Conservation (phyloP, 2,888 invertebrate species). For the Trachelus iudaicus region DNA sequence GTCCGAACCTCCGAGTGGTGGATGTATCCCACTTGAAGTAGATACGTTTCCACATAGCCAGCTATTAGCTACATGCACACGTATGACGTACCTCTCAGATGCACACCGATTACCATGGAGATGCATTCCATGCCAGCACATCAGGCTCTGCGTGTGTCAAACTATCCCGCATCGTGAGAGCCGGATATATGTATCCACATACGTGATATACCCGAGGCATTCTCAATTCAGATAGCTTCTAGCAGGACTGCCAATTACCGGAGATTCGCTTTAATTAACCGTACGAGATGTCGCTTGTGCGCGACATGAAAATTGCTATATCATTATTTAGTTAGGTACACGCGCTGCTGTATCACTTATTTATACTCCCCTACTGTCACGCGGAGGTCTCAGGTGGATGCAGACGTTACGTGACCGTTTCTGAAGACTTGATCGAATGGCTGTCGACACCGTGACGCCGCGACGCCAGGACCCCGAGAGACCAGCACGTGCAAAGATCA, state of each 20-base stretch:
- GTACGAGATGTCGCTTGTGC: background rate
- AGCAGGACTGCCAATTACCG: background rate
- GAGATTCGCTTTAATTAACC: background rate
- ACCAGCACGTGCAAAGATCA: background rate
- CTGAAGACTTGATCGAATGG: background rate
- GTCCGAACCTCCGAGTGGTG: conserved; percentile 26
- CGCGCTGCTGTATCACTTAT: background rate
- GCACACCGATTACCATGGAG: background rate
- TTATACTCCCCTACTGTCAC: background rate
- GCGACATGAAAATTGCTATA: background rate
- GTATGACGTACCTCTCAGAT: background rate
- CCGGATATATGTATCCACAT: background rate
- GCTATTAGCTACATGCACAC: background rate
- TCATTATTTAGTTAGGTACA: background rate
- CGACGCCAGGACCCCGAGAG: background rate
- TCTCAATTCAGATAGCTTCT: background rate
- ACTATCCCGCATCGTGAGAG: background rate
- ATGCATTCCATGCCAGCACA: background rate
- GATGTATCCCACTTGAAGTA: background rate
- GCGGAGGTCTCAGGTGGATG: background rate
- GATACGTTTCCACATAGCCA: background rate
- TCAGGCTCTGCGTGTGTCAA: background rate
- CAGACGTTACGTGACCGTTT: background rate
- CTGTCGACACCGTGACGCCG: background rate
- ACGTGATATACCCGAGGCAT: background rate